Conservation (phyloP, 2,797 vertebrate species). For the Hozukius guyotensis region DNA sequence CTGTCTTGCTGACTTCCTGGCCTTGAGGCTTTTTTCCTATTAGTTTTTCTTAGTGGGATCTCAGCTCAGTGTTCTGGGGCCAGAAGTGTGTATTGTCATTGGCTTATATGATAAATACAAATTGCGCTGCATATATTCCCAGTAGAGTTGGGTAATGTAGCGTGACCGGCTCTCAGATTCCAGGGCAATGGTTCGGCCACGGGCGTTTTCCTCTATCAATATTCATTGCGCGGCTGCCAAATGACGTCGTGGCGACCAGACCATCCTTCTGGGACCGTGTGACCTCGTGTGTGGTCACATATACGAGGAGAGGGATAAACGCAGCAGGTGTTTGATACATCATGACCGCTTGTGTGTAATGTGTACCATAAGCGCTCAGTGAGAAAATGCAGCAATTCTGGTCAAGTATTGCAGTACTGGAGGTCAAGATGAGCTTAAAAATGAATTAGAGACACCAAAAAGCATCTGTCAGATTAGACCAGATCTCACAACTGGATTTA, state of each 20-base stretch:
- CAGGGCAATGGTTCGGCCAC: slow-evolving; percentile 25
- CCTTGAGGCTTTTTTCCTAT: slow-evolving; percentile 47
- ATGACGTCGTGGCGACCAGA: neutral
- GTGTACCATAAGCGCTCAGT: neutral
- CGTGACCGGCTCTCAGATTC: slow-evolving; percentile 38
- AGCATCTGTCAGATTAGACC: slow-evolving; percentile 46
- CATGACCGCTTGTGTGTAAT: neutral
- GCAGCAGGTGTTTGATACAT: slow-evolving; percentile 3
- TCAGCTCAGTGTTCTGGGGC: slow-evolving; percentile 25
- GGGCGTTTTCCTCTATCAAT: slow-evolving; percentile 63
- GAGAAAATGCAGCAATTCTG: slow-evolving; percentile 9
- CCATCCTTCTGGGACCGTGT: neutral
- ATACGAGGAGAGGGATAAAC: neutral
- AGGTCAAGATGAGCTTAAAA: slow-evolving; percentile 23
- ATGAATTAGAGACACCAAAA: slow-evolving; percentile 32
- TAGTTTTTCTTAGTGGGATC: slow-evolving; percentile 49
- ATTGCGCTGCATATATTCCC: slow-evolving; percentile 40
- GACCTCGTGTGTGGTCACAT: slow-evolving; percentile 28
- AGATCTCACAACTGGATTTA: slow-evolving; percentile 35
- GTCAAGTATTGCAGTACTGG: slow-evolving; percentile 3
- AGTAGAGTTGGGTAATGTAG: slow-evolving; percentile 42
- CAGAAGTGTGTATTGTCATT: slow-evolving; percentile 46
- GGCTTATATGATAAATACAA: slow-evolving; percentile 52
- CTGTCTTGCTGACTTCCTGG: slow-evolving; percentile 55
- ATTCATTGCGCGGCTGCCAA: slow-evolving; percentile 46